These are phyloP conservation scores for Lophius americanus DNA, from an alignment of 2,797 vertebrate genomes.

Conservation along the genomic window DNA sequence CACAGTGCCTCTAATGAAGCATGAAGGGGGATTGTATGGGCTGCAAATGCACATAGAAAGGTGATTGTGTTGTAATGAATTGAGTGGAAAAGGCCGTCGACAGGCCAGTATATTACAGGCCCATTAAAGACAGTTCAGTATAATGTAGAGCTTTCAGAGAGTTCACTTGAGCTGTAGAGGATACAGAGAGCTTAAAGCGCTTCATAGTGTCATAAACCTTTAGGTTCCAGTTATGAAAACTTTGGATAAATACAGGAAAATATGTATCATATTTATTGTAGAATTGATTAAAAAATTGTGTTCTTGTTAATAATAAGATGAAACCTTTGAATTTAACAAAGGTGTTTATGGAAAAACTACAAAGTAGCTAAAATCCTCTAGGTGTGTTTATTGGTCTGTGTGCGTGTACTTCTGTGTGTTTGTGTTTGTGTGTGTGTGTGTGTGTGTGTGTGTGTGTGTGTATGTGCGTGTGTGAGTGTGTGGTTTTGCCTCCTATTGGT, in stretches of 20 bases:
- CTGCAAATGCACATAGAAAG: constrained; percentile 71
- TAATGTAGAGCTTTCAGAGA: constrained; percentile 65
- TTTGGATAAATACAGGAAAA: too few relatives aligned
- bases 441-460: constrained; percentile 4
- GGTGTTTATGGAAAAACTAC: background rate
- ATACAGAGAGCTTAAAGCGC: constrained; percentile 37
- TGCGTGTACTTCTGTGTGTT: background rate
- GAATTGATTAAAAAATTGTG: background rate
- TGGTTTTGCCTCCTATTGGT: constrained; percentile 87
- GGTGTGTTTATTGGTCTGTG: constrained; percentile 16
- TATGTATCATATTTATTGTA: background rate
- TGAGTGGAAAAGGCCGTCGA: constrained; percentile 95
- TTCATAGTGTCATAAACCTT: constrained; percentile 5
- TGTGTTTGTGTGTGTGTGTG: constrained; percentile 12
- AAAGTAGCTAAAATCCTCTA: background rate
- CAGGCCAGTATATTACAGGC: constrained; percentile 89
- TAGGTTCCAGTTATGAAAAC: too few relatives aligned
- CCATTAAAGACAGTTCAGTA: constrained; percentile 90
- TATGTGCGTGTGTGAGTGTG: constrained; percentile 37
- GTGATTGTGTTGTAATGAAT: constrained; percentile 99
- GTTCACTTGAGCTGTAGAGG: constrained; percentile 27
- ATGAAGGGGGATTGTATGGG: constrained; percentile 79
- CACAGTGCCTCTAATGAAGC: constrained; percentile 97
- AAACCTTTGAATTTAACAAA: background rate
- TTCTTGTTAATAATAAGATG: background rate